These are phyloP conservation scores for Samia ricini DNA, from an alignment of 1,140 invertebrate species.

Conservation along the genomic window DNA sequence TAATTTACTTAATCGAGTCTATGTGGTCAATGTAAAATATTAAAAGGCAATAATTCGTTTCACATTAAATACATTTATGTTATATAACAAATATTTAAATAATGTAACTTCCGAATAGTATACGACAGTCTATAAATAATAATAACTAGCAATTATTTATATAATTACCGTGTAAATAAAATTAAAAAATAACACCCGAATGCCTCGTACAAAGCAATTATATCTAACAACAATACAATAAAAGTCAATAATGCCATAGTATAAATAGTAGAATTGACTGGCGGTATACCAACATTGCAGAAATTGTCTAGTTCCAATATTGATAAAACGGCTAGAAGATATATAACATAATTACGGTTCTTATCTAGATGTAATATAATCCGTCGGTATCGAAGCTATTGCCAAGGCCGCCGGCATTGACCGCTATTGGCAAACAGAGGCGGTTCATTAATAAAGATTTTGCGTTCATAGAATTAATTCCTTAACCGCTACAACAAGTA, in stretches of 20 bases:
- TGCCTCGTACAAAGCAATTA: not conserved
- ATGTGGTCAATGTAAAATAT: not conserved
- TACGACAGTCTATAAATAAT: not conserved
- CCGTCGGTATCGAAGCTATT: conserved; percentile 7
- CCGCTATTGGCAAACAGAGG: conserved; percentile 27
- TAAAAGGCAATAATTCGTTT: not conserved
- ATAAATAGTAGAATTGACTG: not conserved
- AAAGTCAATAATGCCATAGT: not conserved
- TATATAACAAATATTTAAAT: not conserved
- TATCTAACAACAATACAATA: not conserved
- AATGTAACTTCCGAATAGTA: not conserved
- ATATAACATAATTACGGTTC: conserved; percentile 6
- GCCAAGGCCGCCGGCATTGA: conserved; percentile 58
- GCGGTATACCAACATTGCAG: not conserved
- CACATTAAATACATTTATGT: not conserved
- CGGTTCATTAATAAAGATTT: conserved; percentile 38
- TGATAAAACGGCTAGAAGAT: not conserved
- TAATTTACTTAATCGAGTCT: too few species aligned
- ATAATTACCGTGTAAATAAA: not conserved
- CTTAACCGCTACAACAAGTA: not conserved
- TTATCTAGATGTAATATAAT: conserved; percentile 2
- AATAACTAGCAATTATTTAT: not conserved
- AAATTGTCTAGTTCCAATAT: not conserved
- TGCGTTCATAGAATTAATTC: conserved; percentile 19
- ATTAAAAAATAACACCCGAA: not conserved